Base-by-base conservation (phyloP, 2,888 invertebrate genomes). In the Anaspis maculata region DNA sequence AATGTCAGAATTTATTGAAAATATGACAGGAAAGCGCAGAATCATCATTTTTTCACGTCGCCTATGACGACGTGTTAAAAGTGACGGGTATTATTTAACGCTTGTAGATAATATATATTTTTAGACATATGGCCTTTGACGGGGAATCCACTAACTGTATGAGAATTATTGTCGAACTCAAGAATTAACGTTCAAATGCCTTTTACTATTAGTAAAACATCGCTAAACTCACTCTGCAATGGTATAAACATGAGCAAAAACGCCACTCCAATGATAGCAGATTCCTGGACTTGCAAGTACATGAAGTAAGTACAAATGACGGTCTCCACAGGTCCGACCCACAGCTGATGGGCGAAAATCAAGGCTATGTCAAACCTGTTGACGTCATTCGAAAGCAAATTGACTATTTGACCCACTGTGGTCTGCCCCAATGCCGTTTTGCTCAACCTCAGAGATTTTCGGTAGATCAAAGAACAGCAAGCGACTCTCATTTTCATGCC, bases 311-410 rank as follows among this genome's bases (percentile, higher is more conserved):
- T 74, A n/a, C 86, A 79, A 23, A 85, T 72, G 0, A 79, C 56
- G 11, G 85, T 81, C 62, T 90, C 83, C 1, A 90, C 57, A 0
- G 91, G 91, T 0, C 85, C 86, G 13, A 89, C 69, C 73, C 89
- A 82, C 3, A 92, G 64, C 54, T 86, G 89, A 60, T 89, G 84
- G 12, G 87, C 65, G 58, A 88, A 88, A 30, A 87, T 67, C 12
- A 82, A 73, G 5, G 83, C 81, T 64, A 85, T 74, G 62, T 92
- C 91, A 62, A 92, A 89, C 37, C 90, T 76, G 53, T 85, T 87
- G 43, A 96, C 89, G 64, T 97, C 96, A 58, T 95, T 97, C 1
- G 95, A 91, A 36, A 97, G 69, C n/a, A 96, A 74, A 62, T 95
- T 95, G 15, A 95, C 90, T 39, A 79, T 73, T 60, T 80, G 79